Evolutionary conservation across 64 coral and sea anemone species (phyloP).

Genomic region (Hydrozoanthus tunicans): DNA sequence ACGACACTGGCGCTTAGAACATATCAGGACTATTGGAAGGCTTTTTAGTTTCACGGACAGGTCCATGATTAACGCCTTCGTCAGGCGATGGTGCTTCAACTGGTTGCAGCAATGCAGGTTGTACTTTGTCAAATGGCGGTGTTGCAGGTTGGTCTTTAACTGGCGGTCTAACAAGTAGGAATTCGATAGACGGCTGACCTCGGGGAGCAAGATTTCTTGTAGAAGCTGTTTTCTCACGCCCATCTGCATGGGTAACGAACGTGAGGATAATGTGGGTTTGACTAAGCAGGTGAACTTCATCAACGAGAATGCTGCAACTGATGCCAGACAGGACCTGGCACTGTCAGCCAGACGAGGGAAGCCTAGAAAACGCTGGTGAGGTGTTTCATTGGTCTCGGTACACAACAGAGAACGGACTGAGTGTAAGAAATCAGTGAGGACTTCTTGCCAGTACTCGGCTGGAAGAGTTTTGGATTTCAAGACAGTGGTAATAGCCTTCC

Average conservation of each 20-base stretch:
- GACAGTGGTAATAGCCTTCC: slow-evolving; percentile 9
- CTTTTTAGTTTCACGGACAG: no score
- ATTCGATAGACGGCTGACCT: no score
- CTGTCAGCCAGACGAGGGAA: slow-evolving; percentile 25
- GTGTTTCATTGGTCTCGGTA: slow-evolving; percentile 44
- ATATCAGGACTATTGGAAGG: no score
- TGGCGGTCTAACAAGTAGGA: no score
- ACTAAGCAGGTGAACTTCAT: slow-evolving; percentile 18
- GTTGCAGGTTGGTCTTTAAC: no score
- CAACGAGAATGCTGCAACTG: not conserved
- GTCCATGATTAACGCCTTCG: no score
- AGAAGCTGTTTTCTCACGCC: not conserved
- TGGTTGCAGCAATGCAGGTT: no score
- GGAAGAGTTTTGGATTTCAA: slow-evolving; percentile 38
- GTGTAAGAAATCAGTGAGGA: slow-evolving; percentile 43
- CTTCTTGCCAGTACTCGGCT: slow-evolving; percentile 19
- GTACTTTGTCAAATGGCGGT: no score
- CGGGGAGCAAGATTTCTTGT: no score
- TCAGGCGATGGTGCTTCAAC: no score
- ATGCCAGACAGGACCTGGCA: slow-evolving; percentile 3
- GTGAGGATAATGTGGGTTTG: slow-evolving; percentile 40
- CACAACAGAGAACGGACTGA: slow-evolving; percentile 38
- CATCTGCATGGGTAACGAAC: slow-evolving; percentile 17
- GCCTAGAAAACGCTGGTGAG: slow-evolving; percentile 29
- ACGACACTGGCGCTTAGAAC: no score